phyloP scores from a whole-genome alignment of 2,797 vertebrate species.

The Telmatherina bonti region DNA sequence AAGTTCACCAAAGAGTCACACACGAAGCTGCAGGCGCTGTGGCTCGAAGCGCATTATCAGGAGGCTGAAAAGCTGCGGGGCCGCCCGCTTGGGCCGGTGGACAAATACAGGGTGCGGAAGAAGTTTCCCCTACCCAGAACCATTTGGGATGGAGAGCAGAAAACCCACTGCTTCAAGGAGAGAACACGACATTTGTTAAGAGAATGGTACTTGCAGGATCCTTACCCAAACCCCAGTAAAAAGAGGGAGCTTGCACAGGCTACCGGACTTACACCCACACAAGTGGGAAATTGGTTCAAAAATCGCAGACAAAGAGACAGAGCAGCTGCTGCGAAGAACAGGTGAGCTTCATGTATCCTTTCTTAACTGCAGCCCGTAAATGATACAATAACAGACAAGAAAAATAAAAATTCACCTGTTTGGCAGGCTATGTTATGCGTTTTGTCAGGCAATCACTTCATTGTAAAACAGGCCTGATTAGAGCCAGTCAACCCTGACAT shows the following conservation, averaged over 20 bases:
- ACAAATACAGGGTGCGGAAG: conserved; percentile 99
- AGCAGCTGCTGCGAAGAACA: conserved; percentile 98
- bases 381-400: neutral
- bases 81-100: conserved; percentile 96
- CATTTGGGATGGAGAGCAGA: conserved; percentile 99
- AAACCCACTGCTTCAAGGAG: conserved; percentile 99
- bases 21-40: conserved; percentile 96
- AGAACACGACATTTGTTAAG: conserved; percentile 96
- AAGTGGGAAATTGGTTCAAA: conserved; percentile 99
- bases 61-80: conserved; percentile 98
- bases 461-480: neutral
- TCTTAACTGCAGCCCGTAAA: neutral
- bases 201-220: conserved; percentile 99
- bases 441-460: conserved; percentile 1
- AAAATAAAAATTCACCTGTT: neutral
- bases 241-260: conserved; percentile 98
- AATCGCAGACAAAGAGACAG: conserved; percentile 98
- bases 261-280: conserved; percentile 98
- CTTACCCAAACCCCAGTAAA: conserved; percentile 98
- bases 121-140: conserved; percentile 99
- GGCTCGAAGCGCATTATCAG: conserved; percentile 98
- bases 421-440: too few species aligned
- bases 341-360: conserved; percentile 81
- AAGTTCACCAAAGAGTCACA: conserved; percentile 99
- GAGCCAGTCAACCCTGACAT: neutral